Conservation (phyloP, 1,140 invertebrate genomes). For the Phenacoccus solenopsis region DNA sequence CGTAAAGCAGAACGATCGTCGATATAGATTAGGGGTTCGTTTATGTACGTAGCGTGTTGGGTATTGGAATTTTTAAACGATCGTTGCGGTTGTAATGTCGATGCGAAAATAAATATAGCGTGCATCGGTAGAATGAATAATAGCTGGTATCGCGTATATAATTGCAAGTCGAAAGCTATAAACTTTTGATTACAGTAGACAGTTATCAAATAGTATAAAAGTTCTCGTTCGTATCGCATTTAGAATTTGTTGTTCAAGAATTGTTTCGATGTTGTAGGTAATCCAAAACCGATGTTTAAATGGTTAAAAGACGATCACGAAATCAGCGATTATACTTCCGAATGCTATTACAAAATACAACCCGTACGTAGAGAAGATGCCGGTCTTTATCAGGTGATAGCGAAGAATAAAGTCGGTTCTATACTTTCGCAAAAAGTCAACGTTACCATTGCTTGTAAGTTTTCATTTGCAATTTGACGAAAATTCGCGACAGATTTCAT, state of each 20-base stretch:
- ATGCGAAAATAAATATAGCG: no score
- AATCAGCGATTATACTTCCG: slow-evolving; percentile 54
- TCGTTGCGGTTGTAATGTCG: no score
- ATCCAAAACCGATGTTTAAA: slow-evolving; percentile 72
- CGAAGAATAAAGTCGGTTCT: slow-evolving; percentile 75
- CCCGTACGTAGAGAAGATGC: slow-evolving; percentile 63
- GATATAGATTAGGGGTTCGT: no score
- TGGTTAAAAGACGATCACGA: slow-evolving; percentile 76
- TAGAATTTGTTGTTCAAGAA: no score
- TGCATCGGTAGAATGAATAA: no score
- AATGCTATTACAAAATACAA: slow-evolving; percentile 67
- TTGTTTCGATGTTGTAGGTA: slow-evolving; percentile 43
- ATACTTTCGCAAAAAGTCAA: slow-evolving; percentile 78
- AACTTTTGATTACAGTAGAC: no score
- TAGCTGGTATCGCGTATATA: no score
- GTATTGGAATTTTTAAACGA: no score
- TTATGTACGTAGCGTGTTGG: no score
- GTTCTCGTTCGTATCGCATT: no score
- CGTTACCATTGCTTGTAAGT: slow-evolving; percentile 82
- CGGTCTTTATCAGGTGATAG: slow-evolving; percentile 81
- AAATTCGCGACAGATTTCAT: neutral
- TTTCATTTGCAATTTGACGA: neutral
- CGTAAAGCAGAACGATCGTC: neutral
- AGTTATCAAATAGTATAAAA: no score
- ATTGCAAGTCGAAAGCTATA: no score